Evolutionary conservation across 2,113 vertebrate genomes (phyloP), one percentile per base, ranked within the genome.

Genomic region (Campylorhamphus procurvoides): DNA sequence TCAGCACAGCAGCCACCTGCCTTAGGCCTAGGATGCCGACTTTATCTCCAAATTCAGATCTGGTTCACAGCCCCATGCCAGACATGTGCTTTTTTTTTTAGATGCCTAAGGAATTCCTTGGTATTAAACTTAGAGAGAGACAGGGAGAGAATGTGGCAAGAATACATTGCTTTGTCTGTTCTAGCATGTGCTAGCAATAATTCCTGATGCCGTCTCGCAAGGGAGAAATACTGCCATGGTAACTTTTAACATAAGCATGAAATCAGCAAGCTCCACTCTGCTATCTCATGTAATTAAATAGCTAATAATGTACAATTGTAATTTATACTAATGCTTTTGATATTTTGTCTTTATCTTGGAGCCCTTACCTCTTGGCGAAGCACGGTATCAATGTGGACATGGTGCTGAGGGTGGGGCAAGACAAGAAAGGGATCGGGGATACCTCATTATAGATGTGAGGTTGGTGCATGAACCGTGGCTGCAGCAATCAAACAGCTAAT

Each of bases 401-500:
- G 93, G 84, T 94, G 94, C 94, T 81, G 87, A 93, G 89, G 93
- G 93, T 95, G 87, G 95, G 80, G 93, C 5, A 15, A 94, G 87
- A 94, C 89, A 96, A 96, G 89, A 93, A 96, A 95, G 80, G 89
- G 67, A 94, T 90, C 17, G 2, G 58, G 84, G 83, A 42, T 33
- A 84, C 91, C 90, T 96, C 91, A 96, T 96, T 96, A 94, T 92
- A 92, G 90, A 95, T 96, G 95, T 96, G 84, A 96, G 91, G 87
- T 93, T 97, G 96, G 95, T 96, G 97, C 97, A 97, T 94, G 88
- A 97, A 96, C 96, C 50, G 89, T 97, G 96, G 91, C 96, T 86
- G 77, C 8, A 5, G 96, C 91, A 97, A 96, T 95, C 95, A 96
- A 95, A 96, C 95, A 97, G 97, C 97, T 98, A 97, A 97, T 96